A percentile compares a stretch with the other conserved stretches of the same genome.
Conservation (phyloP, 1,140 invertebrate genomes). For the Drosophila mojavensis region DNA sequence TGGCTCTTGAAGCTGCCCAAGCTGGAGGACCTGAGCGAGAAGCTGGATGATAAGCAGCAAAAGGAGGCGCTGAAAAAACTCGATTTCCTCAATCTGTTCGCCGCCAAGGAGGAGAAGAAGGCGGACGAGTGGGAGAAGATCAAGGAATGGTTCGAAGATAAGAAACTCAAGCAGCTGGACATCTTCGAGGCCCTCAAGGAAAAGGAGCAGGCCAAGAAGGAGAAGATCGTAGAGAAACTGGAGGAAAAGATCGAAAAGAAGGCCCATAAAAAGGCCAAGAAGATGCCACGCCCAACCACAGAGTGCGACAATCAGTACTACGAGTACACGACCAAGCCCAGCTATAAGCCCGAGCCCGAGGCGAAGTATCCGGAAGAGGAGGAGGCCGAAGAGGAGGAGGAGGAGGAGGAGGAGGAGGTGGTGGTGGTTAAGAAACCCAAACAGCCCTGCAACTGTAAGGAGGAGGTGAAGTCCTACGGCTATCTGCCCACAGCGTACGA, state of each 20-base stretch:
- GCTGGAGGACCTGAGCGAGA: conserved; percentile 45
- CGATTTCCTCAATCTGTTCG: conserved; percentile 66
- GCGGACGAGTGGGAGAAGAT: conserved; percentile 61
- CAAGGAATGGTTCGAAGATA: conserved; percentile 64
- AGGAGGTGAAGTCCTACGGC: not conserved
- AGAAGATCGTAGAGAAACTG: conserved; percentile 37
- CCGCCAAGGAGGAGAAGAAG: conserved; percentile 61
- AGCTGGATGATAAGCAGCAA: conserved; percentile 41
- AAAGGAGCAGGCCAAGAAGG: conserved; percentile 33
- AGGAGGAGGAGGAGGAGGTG: conserved; percentile 22
- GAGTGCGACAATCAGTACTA: conserved; percentile 15
- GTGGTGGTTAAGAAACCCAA: conserved; percentile 27
- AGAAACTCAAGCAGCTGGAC: conserved; percentile 58
- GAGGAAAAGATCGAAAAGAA: conserved; percentile 53
- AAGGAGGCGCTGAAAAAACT: conserved; percentile 64
- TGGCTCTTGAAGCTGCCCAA: conserved; percentile 56
- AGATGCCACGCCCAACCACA: conserved; percentile 43
- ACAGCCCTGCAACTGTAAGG: conserved; percentile 18
- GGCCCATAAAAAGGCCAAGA: conserved; percentile 25
- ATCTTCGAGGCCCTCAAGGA: conserved; percentile 62
- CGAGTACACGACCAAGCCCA: conserved; percentile 1
- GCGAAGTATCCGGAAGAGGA: conserved; percentile 17
- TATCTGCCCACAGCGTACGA: conserved; percentile 46
- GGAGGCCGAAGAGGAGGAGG: conserved; percentile 21
- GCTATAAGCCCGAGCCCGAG: not conserved